Base-by-base conservation (phyloP, 2,797 vertebrate genomes). In the Denticeps clupeoides region DNA sequence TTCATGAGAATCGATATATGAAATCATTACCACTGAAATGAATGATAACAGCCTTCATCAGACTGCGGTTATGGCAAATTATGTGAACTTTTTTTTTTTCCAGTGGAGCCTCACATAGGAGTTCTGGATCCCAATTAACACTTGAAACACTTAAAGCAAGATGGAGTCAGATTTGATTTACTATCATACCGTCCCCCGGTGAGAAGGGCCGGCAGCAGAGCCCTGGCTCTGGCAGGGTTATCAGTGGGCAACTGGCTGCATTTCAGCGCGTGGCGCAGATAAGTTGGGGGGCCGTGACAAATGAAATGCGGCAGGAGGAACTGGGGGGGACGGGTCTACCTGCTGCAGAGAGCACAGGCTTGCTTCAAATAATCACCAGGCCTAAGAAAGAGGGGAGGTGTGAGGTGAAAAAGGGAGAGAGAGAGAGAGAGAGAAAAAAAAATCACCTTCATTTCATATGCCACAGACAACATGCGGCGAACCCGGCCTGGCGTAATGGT, bases 181-280 rank as follows among this genome's bases (percentile, higher is more conserved):
- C 45, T 21, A 57, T 58, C 56, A 60, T 49, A 52, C 47, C 42
- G 38, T 47, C 53, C 21, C 41, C 45, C 51, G 57, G 51, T 18
- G 32, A 6, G 35, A 47, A 47, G 26, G 51, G 41, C 55, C 43
- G 58, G 45, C 43, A 49, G 48, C 45, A 37, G 51, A 45, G 45
- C 49, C 42, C 28, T 22, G 13, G n/a, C n/a, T 59, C 60, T 72
- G 72, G 72, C 72, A 68, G 61, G 69, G 72, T 74, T 78, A 80
- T 80, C 73, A 60, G 69, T 56, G 59, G 51, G 45, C 12, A 42
- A 62, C 57, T 52, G 56, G 59, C 56, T 65, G 64, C 47, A 19
- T 60, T 67, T 56, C 58, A 44, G 41, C 59, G 35, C 24, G n/a
- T 58, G 58, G 51, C 47, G 56, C 33, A 65, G 62, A 73, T 60